Percentiles rank a stretch among this genome's conserved stretches.
Evolutionary conservation across 2,888 invertebrate species (phyloP).

Genomic region (Tribolium freemani): DNA sequence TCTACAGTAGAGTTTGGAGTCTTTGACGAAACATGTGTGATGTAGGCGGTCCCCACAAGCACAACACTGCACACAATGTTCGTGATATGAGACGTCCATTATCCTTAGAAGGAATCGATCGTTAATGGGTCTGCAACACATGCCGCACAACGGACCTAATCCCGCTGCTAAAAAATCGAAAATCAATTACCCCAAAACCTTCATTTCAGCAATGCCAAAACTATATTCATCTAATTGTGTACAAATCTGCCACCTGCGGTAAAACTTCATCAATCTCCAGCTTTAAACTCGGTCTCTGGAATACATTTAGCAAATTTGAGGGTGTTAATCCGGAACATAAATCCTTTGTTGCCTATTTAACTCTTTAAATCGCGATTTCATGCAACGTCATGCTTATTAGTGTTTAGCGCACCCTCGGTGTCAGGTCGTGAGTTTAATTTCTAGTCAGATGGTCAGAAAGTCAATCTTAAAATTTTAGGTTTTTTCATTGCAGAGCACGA

Average conservation of each 20-base stretch:
- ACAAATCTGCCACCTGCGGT: conserved; percentile 61
- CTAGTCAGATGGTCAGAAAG: not conserved
- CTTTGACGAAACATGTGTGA: conserved; percentile 82
- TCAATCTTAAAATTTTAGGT: not conserved
- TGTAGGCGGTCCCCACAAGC: conserved; percentile 79
- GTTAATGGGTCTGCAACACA: conserved; percentile 79
- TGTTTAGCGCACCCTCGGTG: conserved; percentile 56
- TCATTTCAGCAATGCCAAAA: not conserved
- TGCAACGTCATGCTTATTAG: conserved; percentile 66
- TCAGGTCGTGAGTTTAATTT: not conserved
- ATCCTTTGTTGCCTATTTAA: conserved; percentile 65
- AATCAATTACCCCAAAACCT: not conserved
- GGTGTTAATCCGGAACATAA: conserved; percentile 63
- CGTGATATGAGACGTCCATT: conserved; percentile 82
- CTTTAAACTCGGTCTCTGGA: conserved; percentile 52
- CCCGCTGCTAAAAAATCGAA: conserved; percentile 56
- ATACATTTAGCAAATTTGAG: conserved; percentile 59
- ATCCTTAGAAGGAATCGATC: conserved; percentile 84
- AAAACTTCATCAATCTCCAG: conserved; percentile 63
- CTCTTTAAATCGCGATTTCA: conserved; percentile 67
- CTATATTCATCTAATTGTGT: conserved; percentile 33
- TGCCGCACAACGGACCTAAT: conserved; percentile 72
- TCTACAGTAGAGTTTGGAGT: conserved; percentile 82
- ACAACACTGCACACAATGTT: conserved; percentile 82
- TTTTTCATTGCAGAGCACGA: not conserved